Conservation (phyloP, 2,888 invertebrate species). For the Dysmachus trigonus region DNA sequence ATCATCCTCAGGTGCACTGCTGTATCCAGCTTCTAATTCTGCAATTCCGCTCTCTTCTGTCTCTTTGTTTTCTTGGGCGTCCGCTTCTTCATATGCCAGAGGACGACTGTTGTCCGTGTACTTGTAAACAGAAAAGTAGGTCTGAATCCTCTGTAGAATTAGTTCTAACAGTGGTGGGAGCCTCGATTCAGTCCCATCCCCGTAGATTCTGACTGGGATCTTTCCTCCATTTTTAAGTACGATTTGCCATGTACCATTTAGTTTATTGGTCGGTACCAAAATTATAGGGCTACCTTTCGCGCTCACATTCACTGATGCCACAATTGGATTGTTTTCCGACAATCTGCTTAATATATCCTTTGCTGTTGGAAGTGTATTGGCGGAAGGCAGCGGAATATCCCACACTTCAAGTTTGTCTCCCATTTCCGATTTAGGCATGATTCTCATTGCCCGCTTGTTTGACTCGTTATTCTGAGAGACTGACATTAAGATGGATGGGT, state of each 20-base stretch:
- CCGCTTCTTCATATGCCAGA: background rate
- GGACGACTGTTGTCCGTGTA: conserved; percentile 68
- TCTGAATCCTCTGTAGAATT: conserved; percentile 75
- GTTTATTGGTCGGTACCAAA: background rate
- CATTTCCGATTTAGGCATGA: background rate
- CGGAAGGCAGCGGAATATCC: background rate
- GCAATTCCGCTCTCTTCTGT: background rate
- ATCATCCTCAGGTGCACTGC: background rate
- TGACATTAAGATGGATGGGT: conserved; percentile 9
- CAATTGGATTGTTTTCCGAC: background rate
- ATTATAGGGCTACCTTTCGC: background rate
- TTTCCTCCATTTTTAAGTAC: background rate
- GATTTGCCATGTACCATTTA: background rate
- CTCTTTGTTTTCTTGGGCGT: background rate
- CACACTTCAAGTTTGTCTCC: background rate
- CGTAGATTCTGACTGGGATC: conserved; percentile 58
- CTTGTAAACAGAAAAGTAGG: conserved; percentile 74
- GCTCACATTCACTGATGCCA: background rate
- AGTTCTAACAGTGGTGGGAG: conserved; percentile 76
- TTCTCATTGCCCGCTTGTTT: background rate
- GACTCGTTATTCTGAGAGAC: background rate
- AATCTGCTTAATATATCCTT: background rate
- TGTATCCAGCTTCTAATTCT: background rate
- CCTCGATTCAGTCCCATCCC: conserved; percentile 65
- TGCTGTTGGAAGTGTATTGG: background rate